Base-by-base conservation (phyloP, 37 sponge, comb jelly and placozoan genomes). In the Aphrocallistes beatrix region DNA sequence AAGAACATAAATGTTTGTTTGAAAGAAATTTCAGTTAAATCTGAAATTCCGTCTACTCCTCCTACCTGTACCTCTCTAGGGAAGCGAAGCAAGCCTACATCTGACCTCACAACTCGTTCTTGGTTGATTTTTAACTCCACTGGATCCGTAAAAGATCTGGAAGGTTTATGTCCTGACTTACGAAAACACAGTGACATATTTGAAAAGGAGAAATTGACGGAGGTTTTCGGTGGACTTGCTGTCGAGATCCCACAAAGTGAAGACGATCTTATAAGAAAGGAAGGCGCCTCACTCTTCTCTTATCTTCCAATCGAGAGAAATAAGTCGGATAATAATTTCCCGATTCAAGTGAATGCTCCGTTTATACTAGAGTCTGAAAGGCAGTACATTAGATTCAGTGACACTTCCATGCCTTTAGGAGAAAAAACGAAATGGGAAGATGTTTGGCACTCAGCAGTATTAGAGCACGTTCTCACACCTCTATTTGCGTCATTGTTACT, bases 311-410 rank as follows among this genome's bases (percentile, higher is more conserved):
- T 60, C 25, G 75, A 30, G 21, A 30, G n/a, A 25, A 30, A 60
- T 60, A 3, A 30, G 34, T 19, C 75, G 10, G n/a, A n/a, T n/a
- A 28, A 25, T 19, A 3, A 60, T 30, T 60, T 60, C n/a, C 75
- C 75, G 34, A 13, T 60, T 60, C 17, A 25, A 30, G n/a, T 60
- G 10, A 60, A 60, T 60, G 75, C 75, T 3, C 75, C 75, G 10
- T 60, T 60, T 60, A 60, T 60, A 21, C 75, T 60, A 25, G 75
- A 60, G 75, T 30, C 75, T 60, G 75, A 60, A 28, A 60, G 75
- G n/a, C 75, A 60, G 21, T 30, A 60, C 21, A 60, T 60, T 60
- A 19, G 75, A 21, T 60, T 60, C 75, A 60, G 21, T 25, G 75
- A 60, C n/a, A 28, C n/a, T 6, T 6, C 28, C n/a, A 30, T 19